Percentiles rank a stretch among this genome's conserved stretches.
These are phyloP conservation scores for Muscidifurax raptorellus DNA, from an alignment of 1,140 invertebrate species.

Conservation along the genomic window DNA sequence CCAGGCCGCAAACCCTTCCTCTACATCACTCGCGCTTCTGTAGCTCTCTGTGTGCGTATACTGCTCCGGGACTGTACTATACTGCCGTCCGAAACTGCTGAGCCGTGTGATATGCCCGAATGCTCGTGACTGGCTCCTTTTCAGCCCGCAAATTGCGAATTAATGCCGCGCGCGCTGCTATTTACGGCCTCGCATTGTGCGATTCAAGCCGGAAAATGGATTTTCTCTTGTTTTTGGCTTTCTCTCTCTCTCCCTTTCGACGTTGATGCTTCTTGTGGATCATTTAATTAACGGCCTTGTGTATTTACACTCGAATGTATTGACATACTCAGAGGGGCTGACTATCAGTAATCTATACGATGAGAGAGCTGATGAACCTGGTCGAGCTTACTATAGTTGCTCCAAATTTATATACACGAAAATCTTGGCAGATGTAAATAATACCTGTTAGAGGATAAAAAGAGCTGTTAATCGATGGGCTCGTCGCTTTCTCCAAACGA, in stretches of 20 bases:
- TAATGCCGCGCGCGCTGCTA: constrained; percentile 17
- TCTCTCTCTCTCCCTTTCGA: background rate
- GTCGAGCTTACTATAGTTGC: no score
- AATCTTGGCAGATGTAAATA: no score
- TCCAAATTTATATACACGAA: no score
- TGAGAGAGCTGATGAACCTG: no score
- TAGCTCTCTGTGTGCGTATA: background rate
- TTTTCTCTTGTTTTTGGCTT: background rate
- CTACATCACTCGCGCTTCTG: background rate
- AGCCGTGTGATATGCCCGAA: constrained; percentile 15
- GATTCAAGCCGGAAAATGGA: background rate
- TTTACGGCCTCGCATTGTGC: background rate
- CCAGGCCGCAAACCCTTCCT: background rate
- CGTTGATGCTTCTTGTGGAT: background rate
- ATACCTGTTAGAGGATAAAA: no score
- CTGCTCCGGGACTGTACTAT: background rate
- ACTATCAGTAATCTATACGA: no score
- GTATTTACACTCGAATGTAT: no score
- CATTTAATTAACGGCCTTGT: background rate
- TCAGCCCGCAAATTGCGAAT: constrained; percentile 34
- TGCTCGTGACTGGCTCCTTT: background rate
- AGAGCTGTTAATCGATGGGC: no score
- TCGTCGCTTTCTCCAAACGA: no score
- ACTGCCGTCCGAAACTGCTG: constrained; percentile 14
- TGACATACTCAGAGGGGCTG: no score